Conservation (phyloP, 1,140 invertebrate species). For the Drosophila kohkoa region DNA sequence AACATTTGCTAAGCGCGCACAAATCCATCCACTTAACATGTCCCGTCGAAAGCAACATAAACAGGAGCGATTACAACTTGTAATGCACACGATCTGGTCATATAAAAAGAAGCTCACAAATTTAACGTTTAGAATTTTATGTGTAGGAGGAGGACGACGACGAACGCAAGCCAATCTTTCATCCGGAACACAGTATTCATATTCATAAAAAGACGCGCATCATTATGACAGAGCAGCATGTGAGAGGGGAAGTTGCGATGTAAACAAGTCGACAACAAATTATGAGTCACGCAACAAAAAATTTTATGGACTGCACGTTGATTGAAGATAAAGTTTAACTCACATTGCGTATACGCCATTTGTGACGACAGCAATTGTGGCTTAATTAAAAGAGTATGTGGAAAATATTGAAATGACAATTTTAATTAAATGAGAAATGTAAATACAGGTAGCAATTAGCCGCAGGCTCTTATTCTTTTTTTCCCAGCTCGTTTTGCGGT, state of each 20-base stretch:
- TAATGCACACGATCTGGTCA: constrained; percentile 76
- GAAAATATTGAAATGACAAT: constrained; percentile 49
- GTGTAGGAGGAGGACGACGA: background rate
- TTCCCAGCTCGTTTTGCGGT: background rate
- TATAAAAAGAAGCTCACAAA: constrained; percentile 72
- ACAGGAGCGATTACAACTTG: constrained; percentile 63
- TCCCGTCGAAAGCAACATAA: constrained; percentile 18
- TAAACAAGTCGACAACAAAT: constrained; percentile 80
- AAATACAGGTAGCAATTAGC: constrained; percentile 33
- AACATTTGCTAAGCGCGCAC: constrained; percentile 9
- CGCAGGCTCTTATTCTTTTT: constrained; percentile 33
- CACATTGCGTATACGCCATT: constrained; percentile 55
- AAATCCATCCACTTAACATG: constrained; percentile 40
- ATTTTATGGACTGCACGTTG: constrained; percentile 73
- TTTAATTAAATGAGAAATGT: constrained; percentile 63
- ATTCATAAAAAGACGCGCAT: constrained; percentile 76
- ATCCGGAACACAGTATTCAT: constrained; percentile 49
- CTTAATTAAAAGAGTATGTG: constrained; percentile 69
- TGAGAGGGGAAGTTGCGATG: constrained; percentile 21
- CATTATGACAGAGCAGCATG: constrained; percentile 54
- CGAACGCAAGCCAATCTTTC: constrained; percentile 12
- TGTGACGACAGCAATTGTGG: constrained; percentile 47
- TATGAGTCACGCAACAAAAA: constrained; percentile 71
- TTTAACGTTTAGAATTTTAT: constrained; percentile 76
- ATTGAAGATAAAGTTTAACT: constrained; percentile 44